Base-by-base conservation (phyloP, 2,888 invertebrate genomes). In the Agrochola lota region DNA sequence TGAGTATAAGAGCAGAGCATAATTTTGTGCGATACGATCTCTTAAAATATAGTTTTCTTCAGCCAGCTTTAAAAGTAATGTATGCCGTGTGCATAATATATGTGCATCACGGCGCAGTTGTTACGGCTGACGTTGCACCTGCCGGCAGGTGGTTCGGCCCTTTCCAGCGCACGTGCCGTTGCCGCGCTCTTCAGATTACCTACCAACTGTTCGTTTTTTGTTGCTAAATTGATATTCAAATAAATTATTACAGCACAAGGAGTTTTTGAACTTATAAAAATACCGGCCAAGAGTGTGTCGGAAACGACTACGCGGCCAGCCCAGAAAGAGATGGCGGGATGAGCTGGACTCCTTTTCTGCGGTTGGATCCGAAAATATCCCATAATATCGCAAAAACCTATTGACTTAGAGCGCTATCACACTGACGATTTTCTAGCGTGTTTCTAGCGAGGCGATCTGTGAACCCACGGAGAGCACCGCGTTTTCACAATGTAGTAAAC, bases 61-160 rank as follows among this genome's bases (percentile, higher is more conserved):
- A 81, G 59, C 57, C 68, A 69, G 78, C 77, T 67, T 82, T 67
- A 63, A 83, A 77, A 62, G 20, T 76, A 70, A 70, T 66, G 59
- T 73, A 63, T 69, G 68, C 52, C 23, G 43, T 67, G 66, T 75
- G 71, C 71, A 49, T 79, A 84, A 57, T 63, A 52, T 63, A 83
- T 64, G 60, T 71, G 70, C 80, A 81, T 70, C 60, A 79, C 82
- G 66, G 81, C 75, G 86, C 87, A 85, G 86, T 85, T 80, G 84
- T 83, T 75, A 80, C 84, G 81, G 88, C 85, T 84, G 88, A 85
- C 77, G 80, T 70, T 85, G 89, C 94, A 95, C 94, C 95, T 94
- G 94, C 80, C 94, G 95, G 89, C 95, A 95, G 95, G 94, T 95
- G 95, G 89, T 71, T 73, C 68, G 80, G 70, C 75, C 78, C 80